These are phyloP conservation scores for Ondatra zibethicus DNA, from an alignment of 2,113 vertebrate genomes.

Conservation along the genomic window DNA sequence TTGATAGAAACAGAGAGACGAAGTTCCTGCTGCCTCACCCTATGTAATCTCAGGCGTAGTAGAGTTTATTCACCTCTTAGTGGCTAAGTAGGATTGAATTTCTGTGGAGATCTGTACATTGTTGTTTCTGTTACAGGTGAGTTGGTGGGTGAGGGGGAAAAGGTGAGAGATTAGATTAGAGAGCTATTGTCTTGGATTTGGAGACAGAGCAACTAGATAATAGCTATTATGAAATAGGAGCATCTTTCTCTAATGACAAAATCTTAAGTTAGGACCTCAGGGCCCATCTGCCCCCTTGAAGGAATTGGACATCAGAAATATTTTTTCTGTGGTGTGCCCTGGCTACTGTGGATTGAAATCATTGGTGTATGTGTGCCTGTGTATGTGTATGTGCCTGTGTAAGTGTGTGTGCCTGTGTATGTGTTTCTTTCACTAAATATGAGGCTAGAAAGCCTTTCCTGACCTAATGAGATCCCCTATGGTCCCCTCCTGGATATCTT, in stretches of 20 bases:
- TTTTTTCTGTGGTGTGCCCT: conserved; percentile 47
- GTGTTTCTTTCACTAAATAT: conserved; percentile 33
- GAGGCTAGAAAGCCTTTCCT: conserved; percentile 45
- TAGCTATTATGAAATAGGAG: conserved; percentile 32
- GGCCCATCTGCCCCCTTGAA: background rate
- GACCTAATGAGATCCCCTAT: background rate
- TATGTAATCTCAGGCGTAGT: conserved; percentile 54
- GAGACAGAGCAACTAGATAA: background rate
- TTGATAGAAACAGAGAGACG: conserved; percentile 42
- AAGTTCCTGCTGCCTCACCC: conserved; percentile 26
- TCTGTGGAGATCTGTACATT: conserved; percentile 50
- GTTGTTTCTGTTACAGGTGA: conserved; percentile 61
- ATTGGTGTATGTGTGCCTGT: conserved; percentile 9
- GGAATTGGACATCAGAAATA: conserved; percentile 26
- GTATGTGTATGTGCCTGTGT: conserved; percentile 12
- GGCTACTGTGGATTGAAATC: conserved; percentile 68
- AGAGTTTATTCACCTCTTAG: conserved; percentile 40
- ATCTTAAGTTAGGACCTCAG: conserved; percentile 12
- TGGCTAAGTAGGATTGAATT: conserved; percentile 39
- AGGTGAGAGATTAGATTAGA: conserved; percentile 27
- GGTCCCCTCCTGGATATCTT: conserved; percentile 28
- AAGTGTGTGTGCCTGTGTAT: background rate
- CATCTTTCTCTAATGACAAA: conserved; percentile 22
- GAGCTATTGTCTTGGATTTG: conserved; percentile 53
- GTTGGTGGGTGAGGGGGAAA: background rate